These are phyloP conservation scores for Neosilurus hyrtlii DNA, from an alignment of 2,797 vertebrate genomes.

Conservation along the genomic window DNA sequence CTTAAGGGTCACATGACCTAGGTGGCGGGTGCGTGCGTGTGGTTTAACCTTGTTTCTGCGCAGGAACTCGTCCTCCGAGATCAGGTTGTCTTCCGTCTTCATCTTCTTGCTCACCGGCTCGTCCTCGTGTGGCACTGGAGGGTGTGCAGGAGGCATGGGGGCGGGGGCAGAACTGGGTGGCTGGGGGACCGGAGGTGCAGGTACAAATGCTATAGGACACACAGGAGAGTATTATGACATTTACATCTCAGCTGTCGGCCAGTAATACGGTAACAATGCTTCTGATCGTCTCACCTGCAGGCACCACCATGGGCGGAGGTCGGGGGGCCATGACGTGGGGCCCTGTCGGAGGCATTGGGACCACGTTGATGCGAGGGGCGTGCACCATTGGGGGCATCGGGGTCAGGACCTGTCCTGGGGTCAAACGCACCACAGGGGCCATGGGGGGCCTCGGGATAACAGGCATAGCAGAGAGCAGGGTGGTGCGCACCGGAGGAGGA, in stretches of 20 bases:
- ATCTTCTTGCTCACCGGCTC: slow-evolving; percentile 93
- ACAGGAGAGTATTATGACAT: neutral
- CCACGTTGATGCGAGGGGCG: slow-evolving; percentile 89
- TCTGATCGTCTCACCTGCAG: slow-evolving; percentile 76
- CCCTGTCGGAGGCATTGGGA: slow-evolving; percentile 87
- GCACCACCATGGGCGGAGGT: slow-evolving; percentile 95
- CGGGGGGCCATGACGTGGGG: slow-evolving; percentile 91
- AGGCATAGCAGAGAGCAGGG: slow-evolving; percentile 89
- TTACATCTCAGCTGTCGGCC: neutral
- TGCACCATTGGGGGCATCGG: slow-evolving; percentile 92
- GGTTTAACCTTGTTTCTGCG: slow-evolving; percentile 83
- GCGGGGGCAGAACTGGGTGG: slow-evolving; percentile 79
- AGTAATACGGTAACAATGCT: neutral
- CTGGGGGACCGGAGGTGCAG: slow-evolving; percentile 87
- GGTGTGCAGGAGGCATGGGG: slow-evolving; percentile 82
- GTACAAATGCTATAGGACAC: slow-evolving; percentile 83
- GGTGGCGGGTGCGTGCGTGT: neutral
- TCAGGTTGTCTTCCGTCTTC: slow-evolving; percentile 95
- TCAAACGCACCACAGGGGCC: slow-evolving; percentile 87
- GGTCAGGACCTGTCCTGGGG: slow-evolving; percentile 86
- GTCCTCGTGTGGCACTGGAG: slow-evolving; percentile 89
- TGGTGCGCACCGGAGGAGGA: slow-evolving; percentile 86
- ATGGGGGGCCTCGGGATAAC: slow-evolving; percentile 89
- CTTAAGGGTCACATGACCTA: too few species aligned
- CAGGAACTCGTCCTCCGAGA: slow-evolving; percentile 95